These are phyloP conservation scores for Pituophis catenifer DNA, from an alignment of 2,113 vertebrate species.

Conservation along the genomic window DNA sequence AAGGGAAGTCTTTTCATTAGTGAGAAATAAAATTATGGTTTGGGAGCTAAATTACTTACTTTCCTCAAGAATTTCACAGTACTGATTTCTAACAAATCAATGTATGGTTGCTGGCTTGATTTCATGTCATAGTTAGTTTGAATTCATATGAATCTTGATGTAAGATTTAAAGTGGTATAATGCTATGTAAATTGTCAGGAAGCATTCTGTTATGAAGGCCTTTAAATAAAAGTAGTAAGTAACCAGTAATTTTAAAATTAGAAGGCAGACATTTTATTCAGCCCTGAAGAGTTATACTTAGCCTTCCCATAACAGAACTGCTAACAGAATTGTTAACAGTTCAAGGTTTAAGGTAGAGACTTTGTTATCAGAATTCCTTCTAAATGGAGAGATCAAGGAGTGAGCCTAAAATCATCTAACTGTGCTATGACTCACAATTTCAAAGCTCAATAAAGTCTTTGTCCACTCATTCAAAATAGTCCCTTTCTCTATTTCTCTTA, in stretches of 20 bases:
- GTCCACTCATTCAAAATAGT: background rate
- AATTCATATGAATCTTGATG: background rate
- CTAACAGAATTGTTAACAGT: background rate
- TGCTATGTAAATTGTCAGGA: background rate
- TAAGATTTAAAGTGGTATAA: background rate
- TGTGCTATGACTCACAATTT: background rate
- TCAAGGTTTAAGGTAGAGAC: background rate
- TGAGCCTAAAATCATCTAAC: background rate
- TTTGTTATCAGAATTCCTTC: background rate
- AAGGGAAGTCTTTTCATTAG: background rate
- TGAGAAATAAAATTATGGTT: background rate
- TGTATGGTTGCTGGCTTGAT: background rate
- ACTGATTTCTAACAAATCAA: background rate
- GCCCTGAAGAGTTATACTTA: background rate
- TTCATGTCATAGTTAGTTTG: background rate
- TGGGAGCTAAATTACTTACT: background rate
- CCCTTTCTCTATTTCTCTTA: background rate
- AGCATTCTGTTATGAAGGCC: background rate
- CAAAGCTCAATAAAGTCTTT: background rate
- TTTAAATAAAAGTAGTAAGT: background rate
- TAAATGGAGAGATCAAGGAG: background rate
- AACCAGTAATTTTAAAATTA: background rate
- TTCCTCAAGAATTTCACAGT: background rate
- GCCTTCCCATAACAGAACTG: background rate
- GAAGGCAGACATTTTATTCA: background rate